Evolutionary conservation across 1,140 invertebrate genomes (phyloP).

Genomic region (Elymnias hypermnestra): DNA sequence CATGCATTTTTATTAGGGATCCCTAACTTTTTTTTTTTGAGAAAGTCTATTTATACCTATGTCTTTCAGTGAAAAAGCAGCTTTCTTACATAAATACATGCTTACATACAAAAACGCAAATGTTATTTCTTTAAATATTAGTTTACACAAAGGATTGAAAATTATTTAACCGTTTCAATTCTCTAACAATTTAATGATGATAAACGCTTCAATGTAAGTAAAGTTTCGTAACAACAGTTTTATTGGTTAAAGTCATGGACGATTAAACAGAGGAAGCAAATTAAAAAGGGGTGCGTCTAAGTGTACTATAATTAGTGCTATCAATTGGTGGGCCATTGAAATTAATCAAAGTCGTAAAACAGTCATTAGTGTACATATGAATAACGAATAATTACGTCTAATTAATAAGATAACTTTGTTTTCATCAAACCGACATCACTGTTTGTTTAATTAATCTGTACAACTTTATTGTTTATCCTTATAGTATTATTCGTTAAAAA

Average conservation of each 20-base stretch:
- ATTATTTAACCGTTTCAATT: conserved; percentile 5
- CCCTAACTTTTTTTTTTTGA: too few species aligned
- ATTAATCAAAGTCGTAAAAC: conserved; percentile 22
- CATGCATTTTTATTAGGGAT: too few species aligned
- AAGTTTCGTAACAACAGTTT: conserved; percentile 21
- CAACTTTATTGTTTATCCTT: conserved; percentile 2
- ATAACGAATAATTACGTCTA: conserved; percentile 7
- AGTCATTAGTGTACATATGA: conserved; percentile 10
- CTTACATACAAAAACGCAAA: too few species aligned
- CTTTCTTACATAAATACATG: too few species aligned
- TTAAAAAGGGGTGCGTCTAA: conserved; percentile 38
- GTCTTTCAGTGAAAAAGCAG: too few species aligned
- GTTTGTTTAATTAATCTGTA: conserved; percentile 5
- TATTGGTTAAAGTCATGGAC: conserved; percentile 42
- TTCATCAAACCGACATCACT: background rate
- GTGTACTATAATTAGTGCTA: conserved; percentile 27
- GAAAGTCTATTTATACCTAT: too few species aligned
- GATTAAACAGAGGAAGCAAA: conserved; percentile 48
- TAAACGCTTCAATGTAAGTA: conserved; percentile 8
- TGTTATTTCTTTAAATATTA: too few species aligned
- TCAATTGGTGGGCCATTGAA: conserved; percentile 25
- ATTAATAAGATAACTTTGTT: conserved; percentile 9
- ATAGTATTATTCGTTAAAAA: conserved; percentile 2
- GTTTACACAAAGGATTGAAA: too few species aligned
- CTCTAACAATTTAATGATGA: conserved; percentile 6